Percentiles rank a stretch among this genome's conserved stretches.
These are phyloP conservation scores for Chironomus tepperi DNA, from an alignment of 1,140 invertebrate species.

Conservation along the genomic window DNA sequence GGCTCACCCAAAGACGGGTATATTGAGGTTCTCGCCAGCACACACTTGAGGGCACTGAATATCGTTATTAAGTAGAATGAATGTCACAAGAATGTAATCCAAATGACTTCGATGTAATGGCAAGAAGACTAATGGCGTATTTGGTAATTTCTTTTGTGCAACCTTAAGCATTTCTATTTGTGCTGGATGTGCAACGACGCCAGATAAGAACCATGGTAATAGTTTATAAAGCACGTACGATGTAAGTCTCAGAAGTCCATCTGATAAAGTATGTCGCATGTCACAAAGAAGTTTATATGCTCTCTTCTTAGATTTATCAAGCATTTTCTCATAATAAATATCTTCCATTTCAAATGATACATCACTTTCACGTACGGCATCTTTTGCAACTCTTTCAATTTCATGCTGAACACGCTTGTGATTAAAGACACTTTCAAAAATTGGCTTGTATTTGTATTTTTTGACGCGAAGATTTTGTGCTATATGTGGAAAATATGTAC, in stretches of 20 bases:
- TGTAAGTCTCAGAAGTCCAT: constrained; percentile 55
- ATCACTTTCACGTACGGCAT: constrained; percentile 40
- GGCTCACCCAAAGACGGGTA: constrained; percentile 84
- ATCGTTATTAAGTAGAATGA: constrained; percentile 72
- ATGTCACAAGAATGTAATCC: constrained; percentile 87
- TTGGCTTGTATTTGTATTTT: constrained; percentile 35
- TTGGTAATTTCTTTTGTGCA: constrained; percentile 48
- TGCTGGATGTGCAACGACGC: constrained; percentile 63
- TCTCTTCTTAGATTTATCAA: constrained; percentile 49
- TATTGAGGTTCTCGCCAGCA: constrained; percentile 86
- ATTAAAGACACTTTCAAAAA: constrained; percentile 51
- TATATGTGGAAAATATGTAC: constrained; percentile 38
- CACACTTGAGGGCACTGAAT: constrained; percentile 81
- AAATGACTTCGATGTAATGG: constrained; percentile 86
- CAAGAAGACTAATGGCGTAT: constrained; percentile 77
- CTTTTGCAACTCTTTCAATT: constrained; percentile 52
- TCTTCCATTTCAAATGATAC: constrained; percentile 36
- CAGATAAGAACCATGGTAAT: constrained; percentile 66
- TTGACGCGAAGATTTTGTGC: constrained; percentile 40
- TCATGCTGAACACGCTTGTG: constrained; percentile 61
- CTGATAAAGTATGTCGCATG: constrained; percentile 64
- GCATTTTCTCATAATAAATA: constrained; percentile 41
- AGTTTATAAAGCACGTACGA: constrained; percentile 80
- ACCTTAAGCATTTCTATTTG: constrained; percentile 66
- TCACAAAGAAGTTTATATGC: constrained; percentile 57